Evolutionary conservation across 2,113 vertebrate species (phyloP), one percentile per base, ranked within the genome.

Genomic region (Bucco capensis): DNA sequence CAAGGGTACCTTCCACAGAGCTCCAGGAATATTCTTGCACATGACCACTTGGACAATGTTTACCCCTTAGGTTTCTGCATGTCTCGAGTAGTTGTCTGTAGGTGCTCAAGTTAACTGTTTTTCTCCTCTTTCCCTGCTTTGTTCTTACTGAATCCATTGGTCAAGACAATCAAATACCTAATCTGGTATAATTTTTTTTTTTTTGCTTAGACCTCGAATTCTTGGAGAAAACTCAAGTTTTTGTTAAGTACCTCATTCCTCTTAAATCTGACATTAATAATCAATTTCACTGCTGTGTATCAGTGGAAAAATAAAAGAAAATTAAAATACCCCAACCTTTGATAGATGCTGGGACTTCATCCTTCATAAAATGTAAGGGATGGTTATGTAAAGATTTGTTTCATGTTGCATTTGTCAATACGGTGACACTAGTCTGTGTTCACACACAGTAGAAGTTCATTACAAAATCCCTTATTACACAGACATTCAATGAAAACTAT

Each of bases 271-370:
- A 62, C 7, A 14, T 25, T 66, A 57, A 91, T 37, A 1, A 78
- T 19, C 8, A 54, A 4, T 71, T 83, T 86, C 2, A 0, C 23
- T 73, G 33, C 25, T 86, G 60, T 14, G 14, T n/a, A 46, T 67
- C 28, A 69, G 27, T 35, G 23, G 61, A 77, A 64, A 62, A 37
- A 1, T 0, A 0, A 6, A 56, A 31, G 21, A 8, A 58, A 58
- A n/a, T n/a, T n/a, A 22, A 33, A n/a, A 58, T 28, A 37, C 9
- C 10, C 35, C 61, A 42, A 42, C 15, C 21, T 71, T 54, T 25
- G 16, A 60, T 3, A 85, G 37, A 54, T 18, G 12, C 30, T 42
- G 19, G 33, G 10, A 54, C 13, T 50, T n/a, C 22, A 40, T 30
- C 47, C 16, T 78, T 81, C 49, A n/a, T 35, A 60, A 70, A 83